Evolutionary conservation across 2,888 invertebrate species (phyloP), one percentile per base, ranked within the genome.

Genomic region (Philhelius pedissequus): DNA sequence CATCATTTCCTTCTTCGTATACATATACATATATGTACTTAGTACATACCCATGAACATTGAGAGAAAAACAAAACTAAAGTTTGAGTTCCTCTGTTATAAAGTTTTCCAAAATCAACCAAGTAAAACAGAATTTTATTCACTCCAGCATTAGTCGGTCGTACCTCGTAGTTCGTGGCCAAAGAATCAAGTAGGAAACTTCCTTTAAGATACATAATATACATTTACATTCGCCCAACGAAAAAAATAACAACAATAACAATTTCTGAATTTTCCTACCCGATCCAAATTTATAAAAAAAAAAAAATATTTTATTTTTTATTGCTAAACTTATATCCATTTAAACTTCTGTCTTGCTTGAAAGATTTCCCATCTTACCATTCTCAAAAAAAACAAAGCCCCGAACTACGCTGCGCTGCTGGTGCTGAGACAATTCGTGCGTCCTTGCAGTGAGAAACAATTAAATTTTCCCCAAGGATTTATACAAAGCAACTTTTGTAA

Each of bases 401-500:
- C 20, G 32, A 30, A 30, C n/a, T 32, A 30, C 2, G 6, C 18
- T 45, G 45, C 0, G 45, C 0, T 43, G 20, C 30, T 45, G 32
- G 38, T n/a, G 30, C 25, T 77, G 18, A 71, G 48, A 77, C 66
- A 82, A 71, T 82, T 38, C 77, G 52, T 77, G n/a, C n/a, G 78
- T 82, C 82, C 82, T 82, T 78, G 82, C 78, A 78, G 62, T 54
- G 68, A n/a, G n/a, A 68, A 82, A 77, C 77, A 82, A 77, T 78
- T 78, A 73, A 68, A 73, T 68, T 77, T 60, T 54, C 60, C 30
- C 27, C 35, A 56, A 66, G 71, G 40, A 58, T 71, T 45, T 76
- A 32, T 43, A 52, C 75, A 76, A 76, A 62, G 78, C 68, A 77
- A 82, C 77, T 82, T 82, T 78, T 73, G 73, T 62, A 77, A 78